Evolutionary conservation across 2,113 vertebrate species (phyloP), one percentile per base, ranked within the genome.

Genomic region (Raja brachyura): DNA sequence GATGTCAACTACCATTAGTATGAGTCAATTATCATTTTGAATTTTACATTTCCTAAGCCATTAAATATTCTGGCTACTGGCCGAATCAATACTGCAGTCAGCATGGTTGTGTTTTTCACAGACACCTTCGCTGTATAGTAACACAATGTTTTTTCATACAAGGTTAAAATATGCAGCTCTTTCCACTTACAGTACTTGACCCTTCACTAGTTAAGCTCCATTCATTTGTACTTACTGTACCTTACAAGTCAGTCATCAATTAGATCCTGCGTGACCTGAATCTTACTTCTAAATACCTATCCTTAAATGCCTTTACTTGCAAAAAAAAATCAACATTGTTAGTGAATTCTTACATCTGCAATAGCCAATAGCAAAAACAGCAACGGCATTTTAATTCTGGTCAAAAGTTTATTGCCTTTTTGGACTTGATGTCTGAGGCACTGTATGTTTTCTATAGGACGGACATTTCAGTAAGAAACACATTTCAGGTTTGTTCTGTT

Each of bases 401-500:
- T 70, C 8, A 73, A 73, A 73, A 48, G 90, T 28, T 48, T 28
- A 73, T 54, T 74, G 68, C 68, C 68, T 28, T 74, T 22, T 73
- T 73, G 39, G 25, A 92, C n/a, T 68, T 70, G 68, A 92, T 73
- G 66, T 90, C 86, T 25, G 90, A 92, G 33, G 68, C 68, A 73
- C 22, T 92, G 39, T 28, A 25, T n/a, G n/a, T 59, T 31, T 88
- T 63, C 83, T 88, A 18, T 6, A 63, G 13, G 56, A 18, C 13
- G 4, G 61, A 28, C 14, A n/a, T n/a, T 31, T 88, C 5, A 63
- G 56, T 63, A 83, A 83, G 20, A 22, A 59, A 88, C 28, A 7
- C 5, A n/a, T 66, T 66, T 88, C 59, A n/a, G 25, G 56, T 7
- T 63, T 16, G 31, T 13, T 88, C n/a, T 18, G 5, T 63, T 28